Evolutionary conservation across 2,888 invertebrate genomes (phyloP).

Genomic region (Byasa hedistus): DNA sequence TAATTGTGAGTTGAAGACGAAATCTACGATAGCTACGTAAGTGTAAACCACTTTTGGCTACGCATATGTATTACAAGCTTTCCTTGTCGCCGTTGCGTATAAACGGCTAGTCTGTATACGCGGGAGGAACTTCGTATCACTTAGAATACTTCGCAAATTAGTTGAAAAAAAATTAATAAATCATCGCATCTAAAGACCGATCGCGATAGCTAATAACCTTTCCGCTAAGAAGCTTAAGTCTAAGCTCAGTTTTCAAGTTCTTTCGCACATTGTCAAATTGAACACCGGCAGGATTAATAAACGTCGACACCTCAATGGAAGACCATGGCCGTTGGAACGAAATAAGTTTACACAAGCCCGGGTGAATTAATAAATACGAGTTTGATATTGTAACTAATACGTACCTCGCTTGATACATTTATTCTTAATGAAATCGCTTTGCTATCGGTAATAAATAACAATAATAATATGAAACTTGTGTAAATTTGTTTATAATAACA

Average conservation of each 20-base stretch:
- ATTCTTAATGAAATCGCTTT: conserved; percentile 40
- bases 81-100: conserved; percentile 8
- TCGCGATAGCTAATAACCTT: conserved; percentile 25
- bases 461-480: conserved; percentile 20
- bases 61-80: conserved; percentile 4
- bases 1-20: background rate
- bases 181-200: conserved; percentile 21
- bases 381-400: conserved; percentile 33
- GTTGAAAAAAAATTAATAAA: conserved; percentile 19
- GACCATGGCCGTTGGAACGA: conserved; percentile 47
- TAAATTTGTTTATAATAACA: background rate
- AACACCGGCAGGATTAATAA: background rate
- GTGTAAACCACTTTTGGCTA: conserved; percentile 22
- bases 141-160: conserved; percentile 21
- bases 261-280: conserved; percentile 9
- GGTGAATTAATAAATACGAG: conserved; percentile 37
- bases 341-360: conserved; percentile 18
- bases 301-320: conserved; percentile 58
- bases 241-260: background rate
- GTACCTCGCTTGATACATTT: conserved; percentile 38
- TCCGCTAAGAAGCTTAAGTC: conserved; percentile 17
- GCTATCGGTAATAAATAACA: conserved; percentile 30
- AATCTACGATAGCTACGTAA: conserved; percentile 4
- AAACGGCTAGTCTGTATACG: conserved; percentile 21
- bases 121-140: conserved; percentile 25